Percentiles rank a stretch among this genome's conserved stretches.
phyloP scores from a whole-genome alignment of 2,888 invertebrate genomes.

The Nomada hirtipes region DNA sequence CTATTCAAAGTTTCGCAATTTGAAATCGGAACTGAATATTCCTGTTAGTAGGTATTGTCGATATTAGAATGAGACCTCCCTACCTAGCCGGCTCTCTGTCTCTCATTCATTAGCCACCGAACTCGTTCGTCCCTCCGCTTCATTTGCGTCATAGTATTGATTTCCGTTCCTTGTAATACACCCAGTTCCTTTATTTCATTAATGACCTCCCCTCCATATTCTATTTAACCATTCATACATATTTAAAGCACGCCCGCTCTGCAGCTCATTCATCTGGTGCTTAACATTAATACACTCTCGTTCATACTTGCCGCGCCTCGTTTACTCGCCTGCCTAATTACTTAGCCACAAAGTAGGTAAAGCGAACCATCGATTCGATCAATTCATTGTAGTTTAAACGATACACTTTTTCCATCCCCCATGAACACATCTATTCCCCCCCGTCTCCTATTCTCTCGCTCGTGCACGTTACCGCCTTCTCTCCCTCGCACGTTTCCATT shows the following conservation, averaged over 20 bases:
- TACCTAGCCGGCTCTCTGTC: slow-evolving; percentile 15
- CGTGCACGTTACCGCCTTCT: neutral
- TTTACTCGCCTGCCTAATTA: too few species aligned
- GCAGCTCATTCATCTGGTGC: too few species aligned
- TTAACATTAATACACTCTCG: too few species aligned
- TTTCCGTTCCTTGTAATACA: neutral
- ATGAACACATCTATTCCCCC: slow-evolving; percentile 32
- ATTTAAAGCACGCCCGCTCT: neutral
- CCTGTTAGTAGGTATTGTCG: slow-evolving; percentile 50
- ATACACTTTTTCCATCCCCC: neutral
- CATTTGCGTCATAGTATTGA: neutral
- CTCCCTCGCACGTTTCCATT: slow-evolving; percentile 24
- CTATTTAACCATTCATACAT: neutral
- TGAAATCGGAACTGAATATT: slow-evolving; percentile 63
- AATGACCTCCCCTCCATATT: neutral
- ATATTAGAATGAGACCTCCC: slow-evolving; percentile 43
- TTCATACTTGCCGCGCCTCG: too few species aligned
- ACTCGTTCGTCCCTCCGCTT: slow-evolving; percentile 18
- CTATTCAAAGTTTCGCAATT: slow-evolving; percentile 65
- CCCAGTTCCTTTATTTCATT: neutral
- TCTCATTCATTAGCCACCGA: neutral
- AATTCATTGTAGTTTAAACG: too few species aligned
- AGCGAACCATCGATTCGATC: neutral
- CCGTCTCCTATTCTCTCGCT: neutral
- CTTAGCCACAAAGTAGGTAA: too few species aligned